Evolutionary conservation across 2,888 invertebrate genomes (phyloP).

Genomic region (Perdita meconis): DNA sequence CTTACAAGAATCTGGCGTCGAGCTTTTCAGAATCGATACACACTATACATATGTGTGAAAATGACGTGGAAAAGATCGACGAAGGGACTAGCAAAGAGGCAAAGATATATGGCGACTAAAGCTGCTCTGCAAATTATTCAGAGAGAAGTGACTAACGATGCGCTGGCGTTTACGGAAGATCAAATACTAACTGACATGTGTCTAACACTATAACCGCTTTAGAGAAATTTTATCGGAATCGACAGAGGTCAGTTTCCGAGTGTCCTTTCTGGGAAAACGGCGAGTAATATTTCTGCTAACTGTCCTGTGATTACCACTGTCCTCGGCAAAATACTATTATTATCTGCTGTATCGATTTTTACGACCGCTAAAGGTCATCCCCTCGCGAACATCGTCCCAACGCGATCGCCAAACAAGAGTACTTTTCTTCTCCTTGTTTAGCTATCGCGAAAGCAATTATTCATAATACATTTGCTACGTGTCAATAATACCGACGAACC

Average conservation of each 20-base stretch:
- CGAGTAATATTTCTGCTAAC: constrained; percentile 18
- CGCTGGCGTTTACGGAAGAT: no score
- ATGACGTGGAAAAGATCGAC: no score
- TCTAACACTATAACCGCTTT: not conserved
- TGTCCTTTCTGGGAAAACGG: no score
- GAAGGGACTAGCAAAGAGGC: no score
- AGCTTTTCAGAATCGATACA: no score
- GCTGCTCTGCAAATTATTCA: no score
- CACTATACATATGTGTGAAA: no score
- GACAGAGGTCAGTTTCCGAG: no score
- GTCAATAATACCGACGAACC: not conserved
- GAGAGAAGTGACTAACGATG: no score
- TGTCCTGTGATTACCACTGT: constrained; percentile 13
- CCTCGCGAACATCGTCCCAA: constrained; percentile 41
- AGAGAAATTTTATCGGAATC: not conserved
- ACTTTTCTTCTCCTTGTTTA: not conserved
- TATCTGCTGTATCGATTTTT: constrained; percentile 53
- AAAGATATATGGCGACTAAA: no score
- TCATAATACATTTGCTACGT: constrained; percentile 4
- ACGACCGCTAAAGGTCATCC: constrained; percentile 43
- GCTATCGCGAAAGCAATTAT: constrained; percentile 13
- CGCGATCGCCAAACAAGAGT: not conserved
- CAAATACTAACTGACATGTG: no score
- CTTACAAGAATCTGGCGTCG: no score
- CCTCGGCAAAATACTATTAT: constrained; percentile 52